These are phyloP conservation scores for Sinosuthora webbiana DNA, from an alignment of 2,113 vertebrate genomes.

Conservation along the genomic window DNA sequence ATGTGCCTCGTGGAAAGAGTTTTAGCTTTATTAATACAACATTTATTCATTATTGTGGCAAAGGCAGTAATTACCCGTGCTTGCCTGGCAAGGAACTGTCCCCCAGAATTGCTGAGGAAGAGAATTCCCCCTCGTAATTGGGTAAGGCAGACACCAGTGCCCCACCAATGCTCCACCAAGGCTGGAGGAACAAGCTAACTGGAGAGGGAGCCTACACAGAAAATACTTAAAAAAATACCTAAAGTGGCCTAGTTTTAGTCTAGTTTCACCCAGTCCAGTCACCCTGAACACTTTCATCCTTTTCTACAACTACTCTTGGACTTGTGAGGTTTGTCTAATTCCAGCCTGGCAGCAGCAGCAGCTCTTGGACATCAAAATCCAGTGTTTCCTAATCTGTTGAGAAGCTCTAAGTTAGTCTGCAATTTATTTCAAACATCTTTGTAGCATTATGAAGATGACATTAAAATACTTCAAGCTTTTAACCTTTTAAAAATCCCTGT, in stretches of 20 bases:
- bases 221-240: not conserved
- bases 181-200: not conserved
- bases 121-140: not conserved
- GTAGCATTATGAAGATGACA: not conserved
- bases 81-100: not conserved
- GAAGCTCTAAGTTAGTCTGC: not conserved
- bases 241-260: not conserved
- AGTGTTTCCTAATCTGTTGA: not conserved
- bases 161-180: not conserved
- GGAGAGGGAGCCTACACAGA: not conserved
- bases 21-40: conserved; percentile 30
- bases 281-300: not conserved
- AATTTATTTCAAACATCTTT: not conserved
- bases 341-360: not conserved
- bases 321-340: not conserved
- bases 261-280: not conserved
- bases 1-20: not conserved
- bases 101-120: not conserved
- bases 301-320: not conserved
- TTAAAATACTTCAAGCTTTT: not conserved
- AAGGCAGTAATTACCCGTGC: not conserved
- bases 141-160: not conserved
- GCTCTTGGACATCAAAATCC: not conserved
- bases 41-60: conserved; percentile 7
- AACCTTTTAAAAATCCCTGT: not conserved